Evolutionary conservation across 1,140 invertebrate species (phyloP).

Genomic region (Pantala flavescens): DNA sequence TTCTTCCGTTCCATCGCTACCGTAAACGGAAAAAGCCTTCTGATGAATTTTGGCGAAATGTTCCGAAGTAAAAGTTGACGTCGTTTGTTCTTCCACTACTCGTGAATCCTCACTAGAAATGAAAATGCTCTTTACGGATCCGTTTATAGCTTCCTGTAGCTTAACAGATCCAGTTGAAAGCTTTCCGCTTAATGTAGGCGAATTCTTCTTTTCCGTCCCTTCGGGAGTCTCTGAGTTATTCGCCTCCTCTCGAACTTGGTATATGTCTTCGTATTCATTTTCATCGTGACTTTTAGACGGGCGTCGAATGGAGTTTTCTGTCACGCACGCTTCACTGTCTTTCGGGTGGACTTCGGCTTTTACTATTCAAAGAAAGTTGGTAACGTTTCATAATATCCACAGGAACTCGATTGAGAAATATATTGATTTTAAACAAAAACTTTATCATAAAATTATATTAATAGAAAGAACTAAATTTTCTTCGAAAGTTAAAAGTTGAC

Average conservation of each 20-base stretch:
- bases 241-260: constrained; percentile 49
- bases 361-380: constrained; percentile 30
- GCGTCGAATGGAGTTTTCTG: constrained; percentile 38
- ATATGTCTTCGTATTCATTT: constrained; percentile 66
- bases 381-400: too few relatives aligned
- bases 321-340: constrained; percentile 41
- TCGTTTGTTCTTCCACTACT: not conserved
- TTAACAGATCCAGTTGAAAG: not conserved
- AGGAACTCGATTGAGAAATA: too few relatives aligned
- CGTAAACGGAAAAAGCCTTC: constrained; percentile 15
- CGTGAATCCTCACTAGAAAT: constrained; percentile 44
- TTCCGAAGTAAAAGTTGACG: constrained; percentile 39
- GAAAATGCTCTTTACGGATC: constrained; percentile 51
- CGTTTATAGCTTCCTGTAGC: constrained; percentile 38
- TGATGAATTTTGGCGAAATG: not conserved
- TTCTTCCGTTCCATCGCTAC: constrained; percentile 17
- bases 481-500: too few relatives aligned
- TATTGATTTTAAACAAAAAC: too few relatives aligned
- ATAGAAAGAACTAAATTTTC: too few relatives aligned
- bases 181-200: constrained; percentile 9
- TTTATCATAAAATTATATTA: too few relatives aligned
- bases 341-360: constrained; percentile 55
- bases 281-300: constrained; percentile 33
- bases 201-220: constrained; percentile 9
- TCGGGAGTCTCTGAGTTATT: constrained; percentile 19